Conservation (phyloP, 2,888 invertebrate genomes). For the Eristalis tenax region DNA sequence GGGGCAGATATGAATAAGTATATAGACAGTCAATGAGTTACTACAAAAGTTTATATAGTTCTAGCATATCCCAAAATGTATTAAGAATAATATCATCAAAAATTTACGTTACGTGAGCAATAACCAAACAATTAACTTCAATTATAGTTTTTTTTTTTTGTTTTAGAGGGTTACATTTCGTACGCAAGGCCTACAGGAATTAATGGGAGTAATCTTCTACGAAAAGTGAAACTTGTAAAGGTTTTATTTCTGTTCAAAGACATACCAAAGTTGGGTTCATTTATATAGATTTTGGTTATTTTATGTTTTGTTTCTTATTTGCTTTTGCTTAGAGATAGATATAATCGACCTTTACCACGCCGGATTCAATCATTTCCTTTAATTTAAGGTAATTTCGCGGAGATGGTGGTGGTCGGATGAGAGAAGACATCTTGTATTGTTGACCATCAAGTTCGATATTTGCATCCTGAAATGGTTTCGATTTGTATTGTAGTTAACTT, state of each 20-base stretch:
- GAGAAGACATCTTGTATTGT: constrained; percentile 77
- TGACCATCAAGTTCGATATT: constrained; percentile 71
- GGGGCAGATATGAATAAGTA: not conserved
- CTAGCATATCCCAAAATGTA: not conserved
- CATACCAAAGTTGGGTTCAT: not conserved
- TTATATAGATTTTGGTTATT: not conserved
- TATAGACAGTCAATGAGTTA: not conserved
- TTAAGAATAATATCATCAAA: not conserved
- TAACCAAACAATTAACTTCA: not conserved
- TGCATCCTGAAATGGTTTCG: constrained; percentile 65
- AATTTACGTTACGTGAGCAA: not conserved
- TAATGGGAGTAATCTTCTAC: not conserved
- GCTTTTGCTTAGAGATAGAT: constrained; percentile 73
- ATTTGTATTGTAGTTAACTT: not conserved
- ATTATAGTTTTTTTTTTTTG: not conserved
- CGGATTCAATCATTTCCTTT: constrained; percentile 79
- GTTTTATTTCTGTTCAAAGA: not conserved
- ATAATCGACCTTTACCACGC: constrained; percentile 77
- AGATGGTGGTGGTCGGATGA: constrained; percentile 78
- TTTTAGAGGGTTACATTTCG: not conserved
- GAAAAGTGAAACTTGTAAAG: not conserved
- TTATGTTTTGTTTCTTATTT: not conserved
- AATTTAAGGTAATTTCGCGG: constrained; percentile 78
- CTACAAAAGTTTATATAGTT: not conserved
- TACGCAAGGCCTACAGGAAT: not conserved